Conservation (phyloP, 92 coral and sea anemone genomes). For the Palythoa grandiflora region DNA sequence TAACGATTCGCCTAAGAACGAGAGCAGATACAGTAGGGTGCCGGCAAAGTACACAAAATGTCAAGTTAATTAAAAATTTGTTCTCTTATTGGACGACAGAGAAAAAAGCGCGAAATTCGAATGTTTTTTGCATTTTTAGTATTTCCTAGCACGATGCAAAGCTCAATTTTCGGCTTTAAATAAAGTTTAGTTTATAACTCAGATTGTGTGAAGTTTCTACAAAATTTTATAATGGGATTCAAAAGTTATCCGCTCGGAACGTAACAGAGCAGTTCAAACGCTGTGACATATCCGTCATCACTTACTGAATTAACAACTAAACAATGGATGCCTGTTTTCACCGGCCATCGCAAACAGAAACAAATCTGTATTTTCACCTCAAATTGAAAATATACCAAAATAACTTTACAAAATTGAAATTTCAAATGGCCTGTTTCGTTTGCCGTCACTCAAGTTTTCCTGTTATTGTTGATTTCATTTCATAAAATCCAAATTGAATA, state of each 20-base stretch:
- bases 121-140: background rate
- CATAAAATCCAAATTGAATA: background rate
- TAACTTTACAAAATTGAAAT: background rate
- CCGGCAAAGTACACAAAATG: slow-evolving; percentile 2
- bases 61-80: slow-evolving; percentile 21
- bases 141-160: slow-evolving; percentile 1
- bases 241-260: slow-evolving; percentile 17
- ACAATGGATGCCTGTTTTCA: slow-evolving; percentile 18
- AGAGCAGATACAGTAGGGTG: background rate
- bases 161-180: slow-evolving; percentile 7
- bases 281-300: slow-evolving; percentile 18
- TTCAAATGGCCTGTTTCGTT: background rate
- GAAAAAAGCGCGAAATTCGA: slow-evolving; percentile 25
- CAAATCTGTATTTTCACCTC: background rate
- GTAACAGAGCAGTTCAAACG: background rate
- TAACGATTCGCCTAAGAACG: slow-evolving; percentile 6
- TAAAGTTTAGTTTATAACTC: background rate
- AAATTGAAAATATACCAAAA: background rate
- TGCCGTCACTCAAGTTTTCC: background rate
- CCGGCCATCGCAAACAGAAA: background rate
- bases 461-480: background rate
- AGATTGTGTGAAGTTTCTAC: slow-evolving; percentile 1
- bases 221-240: slow-evolving; percentile 13
- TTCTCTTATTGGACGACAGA: background rate
- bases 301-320: background rate